These are phyloP conservation scores for Charina bottae DNA, from an alignment of 2,113 vertebrate species.

Conservation along the genomic window DNA sequence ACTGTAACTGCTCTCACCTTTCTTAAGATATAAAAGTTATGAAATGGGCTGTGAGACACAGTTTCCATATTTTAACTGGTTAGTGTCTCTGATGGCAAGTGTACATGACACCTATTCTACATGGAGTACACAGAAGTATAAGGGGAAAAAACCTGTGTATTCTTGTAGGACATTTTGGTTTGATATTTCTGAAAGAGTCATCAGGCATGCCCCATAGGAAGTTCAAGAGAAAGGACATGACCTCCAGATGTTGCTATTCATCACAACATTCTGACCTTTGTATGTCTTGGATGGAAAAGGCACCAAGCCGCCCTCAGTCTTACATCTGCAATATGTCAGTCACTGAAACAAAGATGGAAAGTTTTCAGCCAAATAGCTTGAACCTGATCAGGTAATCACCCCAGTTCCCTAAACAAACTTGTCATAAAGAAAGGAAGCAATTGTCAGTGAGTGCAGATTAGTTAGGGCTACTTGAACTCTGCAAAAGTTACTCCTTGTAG, in stretches of 20 bases:
- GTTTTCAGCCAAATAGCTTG: background rate
- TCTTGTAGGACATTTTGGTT: background rate
- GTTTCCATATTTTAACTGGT: background rate
- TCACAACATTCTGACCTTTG: conserved; percentile 54
- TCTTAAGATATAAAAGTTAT: background rate
- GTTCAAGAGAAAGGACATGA: conserved; percentile 6
- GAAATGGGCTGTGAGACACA: background rate
- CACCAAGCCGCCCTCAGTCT: background rate
- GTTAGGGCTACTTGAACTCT: conserved; percentile 54
- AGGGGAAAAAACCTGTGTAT: background rate
- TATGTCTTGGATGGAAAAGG: conserved; percentile 39
- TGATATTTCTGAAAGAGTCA: background rate
- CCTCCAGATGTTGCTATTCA: conserved; percentile 9
- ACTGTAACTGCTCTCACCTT: background rate
- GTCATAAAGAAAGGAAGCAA: conserved; percentile 51
- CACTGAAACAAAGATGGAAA: conserved; percentile 42
- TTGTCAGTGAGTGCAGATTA: conserved; percentile 58
- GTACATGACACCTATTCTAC: background rate
- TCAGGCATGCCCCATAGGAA: background rate
- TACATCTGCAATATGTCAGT: conserved; percentile 52
- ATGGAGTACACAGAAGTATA: background rate
- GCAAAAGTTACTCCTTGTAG: conserved; percentile 47
- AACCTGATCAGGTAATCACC: conserved; percentile 52
- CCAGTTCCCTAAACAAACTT: conserved; percentile 59
- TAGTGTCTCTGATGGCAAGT: background rate